Conservation (phyloP, 1,140 invertebrate species). For the Tetranychus cinnabarinus region DNA sequence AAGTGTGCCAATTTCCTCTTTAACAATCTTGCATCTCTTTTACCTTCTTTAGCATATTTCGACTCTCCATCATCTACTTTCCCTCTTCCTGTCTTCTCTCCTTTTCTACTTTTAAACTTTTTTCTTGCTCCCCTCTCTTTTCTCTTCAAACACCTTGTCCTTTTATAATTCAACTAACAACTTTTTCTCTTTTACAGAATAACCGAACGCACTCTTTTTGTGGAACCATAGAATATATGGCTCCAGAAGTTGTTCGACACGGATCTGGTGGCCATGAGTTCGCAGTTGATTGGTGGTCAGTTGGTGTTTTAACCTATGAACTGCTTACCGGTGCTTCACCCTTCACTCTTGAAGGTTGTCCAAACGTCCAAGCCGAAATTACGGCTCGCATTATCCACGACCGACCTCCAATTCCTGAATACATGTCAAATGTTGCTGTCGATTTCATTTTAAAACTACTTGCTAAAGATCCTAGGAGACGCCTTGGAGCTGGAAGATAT, state of each 20-base stretch:
- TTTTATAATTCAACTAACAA: slow-evolving; percentile 27
- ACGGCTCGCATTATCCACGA: slow-evolving; percentile 62
- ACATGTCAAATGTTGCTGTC: slow-evolving; percentile 61
- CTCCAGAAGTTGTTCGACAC: slow-evolving; percentile 70
- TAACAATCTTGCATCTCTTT: not conserved
- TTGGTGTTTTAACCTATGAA: slow-evolving; percentile 89
- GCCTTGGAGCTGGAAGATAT: slow-evolving; percentile 70
- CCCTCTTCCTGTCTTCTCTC: slow-evolving; percentile 8
- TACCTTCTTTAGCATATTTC: not conserved
- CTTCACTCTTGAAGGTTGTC: slow-evolving; percentile 74
- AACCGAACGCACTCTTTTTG: slow-evolving; percentile 84
- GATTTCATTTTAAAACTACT: slow-evolving; percentile 60
- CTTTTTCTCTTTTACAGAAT: slow-evolving; percentile 23
- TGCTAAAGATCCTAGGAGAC: slow-evolving; percentile 65
- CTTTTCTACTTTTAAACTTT: slow-evolving; percentile 72
- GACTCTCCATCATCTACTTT: slow-evolving; percentile 6
- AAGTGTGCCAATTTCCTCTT: not conserved
- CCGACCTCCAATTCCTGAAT: slow-evolving; percentile 64
- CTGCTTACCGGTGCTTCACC: slow-evolving; percentile 86
- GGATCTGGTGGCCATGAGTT: slow-evolving; percentile 63
- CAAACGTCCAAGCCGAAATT: slow-evolving; percentile 75
- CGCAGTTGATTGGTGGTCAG: slow-evolving; percentile 90
- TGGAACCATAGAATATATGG: slow-evolving; percentile 92
- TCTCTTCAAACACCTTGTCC: slow-evolving; percentile 19
- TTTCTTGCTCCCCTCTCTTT: not conserved